phyloP scores from a whole-genome alignment of 2,113 vertebrate species.

The Calidris pygmaea region DNA sequence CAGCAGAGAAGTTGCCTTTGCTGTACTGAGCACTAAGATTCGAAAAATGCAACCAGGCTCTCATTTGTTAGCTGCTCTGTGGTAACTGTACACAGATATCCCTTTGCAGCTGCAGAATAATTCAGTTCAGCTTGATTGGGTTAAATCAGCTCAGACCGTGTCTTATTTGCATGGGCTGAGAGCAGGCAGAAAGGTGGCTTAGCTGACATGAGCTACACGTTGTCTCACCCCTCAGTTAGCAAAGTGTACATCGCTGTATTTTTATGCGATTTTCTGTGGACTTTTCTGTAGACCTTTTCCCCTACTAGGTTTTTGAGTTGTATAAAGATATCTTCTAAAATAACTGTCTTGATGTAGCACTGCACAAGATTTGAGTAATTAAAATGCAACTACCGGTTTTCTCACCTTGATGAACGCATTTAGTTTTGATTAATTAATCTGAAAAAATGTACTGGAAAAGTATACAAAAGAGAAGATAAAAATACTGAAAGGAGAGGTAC shows the following conservation, averaged over 20 bases:
- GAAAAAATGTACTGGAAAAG: not conserved
- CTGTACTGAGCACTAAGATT: not conserved
- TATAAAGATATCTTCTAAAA: not conserved
- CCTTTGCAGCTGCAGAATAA: not conserved
- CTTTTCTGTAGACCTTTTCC: not conserved
- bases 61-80: not conserved
- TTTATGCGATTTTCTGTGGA: not conserved
- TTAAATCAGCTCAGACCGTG: not conserved
- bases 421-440: not conserved
- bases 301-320: not conserved
- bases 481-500: not conserved
- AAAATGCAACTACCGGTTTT: not conserved
- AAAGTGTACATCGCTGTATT: not conserved
- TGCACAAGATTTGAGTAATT: not conserved
- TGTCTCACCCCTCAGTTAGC: not conserved
- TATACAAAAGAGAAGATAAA: not conserved
- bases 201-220: accelerated
- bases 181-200: not conserved
- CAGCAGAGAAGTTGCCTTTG: not conserved
- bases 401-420: not conserved
- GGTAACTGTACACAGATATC: not conserved
- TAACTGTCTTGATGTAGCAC: not conserved
- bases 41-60: not conserved
- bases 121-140: not conserved
- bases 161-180: not conserved